Conservation (phyloP, 1,140 invertebrate species). For the Scaptomyza graminum region DNA sequence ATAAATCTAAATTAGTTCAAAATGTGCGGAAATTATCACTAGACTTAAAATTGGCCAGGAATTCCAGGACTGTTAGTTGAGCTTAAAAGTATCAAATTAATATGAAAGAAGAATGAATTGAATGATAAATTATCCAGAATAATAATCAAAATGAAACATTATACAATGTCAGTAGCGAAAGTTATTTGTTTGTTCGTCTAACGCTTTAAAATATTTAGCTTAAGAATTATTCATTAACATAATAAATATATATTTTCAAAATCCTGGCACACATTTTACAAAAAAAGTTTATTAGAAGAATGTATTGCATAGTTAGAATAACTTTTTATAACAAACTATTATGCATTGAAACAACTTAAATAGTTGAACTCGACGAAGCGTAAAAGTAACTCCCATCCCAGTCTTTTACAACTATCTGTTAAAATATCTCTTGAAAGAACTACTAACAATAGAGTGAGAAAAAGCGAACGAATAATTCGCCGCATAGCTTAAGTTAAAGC, state of each 20-base stretch:
- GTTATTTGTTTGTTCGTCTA: too few relatives aligned
- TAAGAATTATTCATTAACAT: too few relatives aligned
- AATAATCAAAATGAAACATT: too few relatives aligned
- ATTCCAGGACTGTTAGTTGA: too few relatives aligned
- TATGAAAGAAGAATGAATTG: too few relatives aligned
- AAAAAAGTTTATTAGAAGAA: neutral
- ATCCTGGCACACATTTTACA: too few relatives aligned
- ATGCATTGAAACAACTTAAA: conserved; percentile 16
- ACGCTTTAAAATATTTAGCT: too few relatives aligned
- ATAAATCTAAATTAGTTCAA: conserved; percentile 11
- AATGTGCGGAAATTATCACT: conserved; percentile 2
- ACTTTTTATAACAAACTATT: neutral
- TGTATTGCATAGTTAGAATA: neutral
- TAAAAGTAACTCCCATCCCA: conserved; percentile 5
- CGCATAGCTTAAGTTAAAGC: conserved; percentile 62
- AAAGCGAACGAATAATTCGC: conserved; percentile 43
- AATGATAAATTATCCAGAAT: too few relatives aligned
- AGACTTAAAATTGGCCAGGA: neutral
- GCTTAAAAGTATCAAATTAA: neutral
- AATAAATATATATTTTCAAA: too few relatives aligned
- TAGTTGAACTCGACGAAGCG: conserved; percentile 14
- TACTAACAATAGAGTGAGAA: conserved; percentile 21
- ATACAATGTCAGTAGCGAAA: too few relatives aligned
- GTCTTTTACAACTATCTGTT: conserved; percentile 27
- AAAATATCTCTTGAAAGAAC: conserved; percentile 33